Conservation (phyloP, 2,113 vertebrate genomes). For the Paratilapia polleni region DNA sequence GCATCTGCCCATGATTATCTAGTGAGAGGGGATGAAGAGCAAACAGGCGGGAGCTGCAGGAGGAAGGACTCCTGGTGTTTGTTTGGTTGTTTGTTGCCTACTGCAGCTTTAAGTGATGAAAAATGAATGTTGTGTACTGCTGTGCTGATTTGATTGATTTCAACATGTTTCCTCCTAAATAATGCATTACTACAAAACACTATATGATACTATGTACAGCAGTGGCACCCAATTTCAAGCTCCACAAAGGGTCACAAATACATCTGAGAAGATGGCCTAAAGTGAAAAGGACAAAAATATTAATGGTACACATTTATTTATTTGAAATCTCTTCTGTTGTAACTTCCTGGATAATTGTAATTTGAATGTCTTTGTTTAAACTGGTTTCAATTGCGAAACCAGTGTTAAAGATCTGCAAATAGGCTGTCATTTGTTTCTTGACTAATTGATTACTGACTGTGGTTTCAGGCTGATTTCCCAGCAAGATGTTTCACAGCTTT, state of each 20-base stretch:
- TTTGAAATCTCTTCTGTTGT: neutral
- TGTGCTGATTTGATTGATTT: neutral
- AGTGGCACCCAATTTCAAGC: neutral
- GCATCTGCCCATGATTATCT: too few relatives aligned
- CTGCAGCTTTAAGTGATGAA: neutral
- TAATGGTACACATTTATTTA: neutral
- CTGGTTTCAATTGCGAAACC: too few relatives aligned
- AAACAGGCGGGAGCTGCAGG: neutral
- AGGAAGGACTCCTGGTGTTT: neutral
- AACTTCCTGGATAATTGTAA: too few relatives aligned
- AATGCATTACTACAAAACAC: slow-evolving; percentile 3
- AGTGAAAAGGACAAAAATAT: neutral
- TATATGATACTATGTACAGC: neutral
- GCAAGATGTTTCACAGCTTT: neutral
- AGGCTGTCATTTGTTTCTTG: neutral
- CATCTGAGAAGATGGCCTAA: neutral
- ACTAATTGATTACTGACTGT: neutral
- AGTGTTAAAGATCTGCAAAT: neutral
- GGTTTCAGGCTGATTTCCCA: neutral
- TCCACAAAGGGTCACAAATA: neutral
- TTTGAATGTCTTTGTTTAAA: too few relatives aligned
- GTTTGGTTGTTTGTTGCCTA: neutral
- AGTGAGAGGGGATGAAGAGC: neutral
- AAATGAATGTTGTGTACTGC: neutral
- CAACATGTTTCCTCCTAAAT: slow-evolving; percentile 3